Conservation (phyloP, 2,113 vertebrate genomes). For the Toxostoma redivivum region DNA sequence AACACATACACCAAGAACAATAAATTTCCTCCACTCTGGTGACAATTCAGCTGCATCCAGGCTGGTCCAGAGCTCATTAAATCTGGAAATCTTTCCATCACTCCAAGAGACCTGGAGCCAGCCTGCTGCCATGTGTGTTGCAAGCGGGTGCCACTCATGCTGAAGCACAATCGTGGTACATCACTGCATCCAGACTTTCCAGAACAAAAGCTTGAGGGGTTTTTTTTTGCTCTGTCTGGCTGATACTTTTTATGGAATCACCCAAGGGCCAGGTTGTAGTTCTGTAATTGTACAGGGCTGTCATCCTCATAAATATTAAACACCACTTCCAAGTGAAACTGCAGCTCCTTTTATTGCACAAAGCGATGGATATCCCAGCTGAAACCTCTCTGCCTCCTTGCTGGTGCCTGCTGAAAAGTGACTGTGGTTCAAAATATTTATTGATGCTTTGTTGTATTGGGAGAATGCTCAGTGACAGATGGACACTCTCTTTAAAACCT, state of each 20-base stretch:
- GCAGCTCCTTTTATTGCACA: slow-evolving; percentile 48
- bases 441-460: slow-evolving; percentile 87
- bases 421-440: slow-evolving; percentile 85
- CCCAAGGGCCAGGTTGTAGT: slow-evolving; percentile 39
- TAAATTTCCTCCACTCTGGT: not conserved
- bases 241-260: slow-evolving; percentile 1
- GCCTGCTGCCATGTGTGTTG: not conserved
- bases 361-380: slow-evolving; percentile 47
- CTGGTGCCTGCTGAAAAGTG: slow-evolving; percentile 58
- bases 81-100: not conserved
- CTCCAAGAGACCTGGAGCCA: not conserved
- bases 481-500: slow-evolving; percentile 84
- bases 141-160: not conserved
- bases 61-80: not conserved
- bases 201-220: slow-evolving; percentile 16
- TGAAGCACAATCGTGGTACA: rapidly evolving
- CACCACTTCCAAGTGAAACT: slow-evolving; percentile 34
- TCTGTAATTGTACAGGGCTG: slow-evolving; percentile 41
- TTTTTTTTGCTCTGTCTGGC: not conserved
- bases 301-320: slow-evolving; percentile 61
- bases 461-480: slow-evolving; percentile 90
- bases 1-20: rapidly evolving
- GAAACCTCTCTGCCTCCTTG: slow-evolving; percentile 57
- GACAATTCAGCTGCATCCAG: not conserved
- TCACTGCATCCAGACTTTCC: not conserved